These are phyloP conservation scores for Meteorus colon DNA, from an alignment of 2,888 invertebrate genomes.

Conservation along the genomic window DNA sequence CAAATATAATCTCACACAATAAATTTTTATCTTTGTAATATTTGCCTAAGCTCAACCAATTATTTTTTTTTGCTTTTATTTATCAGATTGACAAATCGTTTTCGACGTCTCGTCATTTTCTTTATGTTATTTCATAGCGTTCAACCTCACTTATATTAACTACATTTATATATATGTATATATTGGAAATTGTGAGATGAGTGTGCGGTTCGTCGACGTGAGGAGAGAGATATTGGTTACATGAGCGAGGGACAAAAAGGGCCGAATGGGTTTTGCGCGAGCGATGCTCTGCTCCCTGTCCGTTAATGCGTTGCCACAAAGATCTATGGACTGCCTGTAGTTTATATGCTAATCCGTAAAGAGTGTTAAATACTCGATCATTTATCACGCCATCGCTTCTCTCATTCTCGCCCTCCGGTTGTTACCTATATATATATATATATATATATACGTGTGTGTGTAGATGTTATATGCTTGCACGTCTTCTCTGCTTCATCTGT, in stretches of 20 bases:
- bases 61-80: neutral
- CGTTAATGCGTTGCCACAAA: slow-evolving; percentile 72
- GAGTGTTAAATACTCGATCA: slow-evolving; percentile 74
- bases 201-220: neutral
- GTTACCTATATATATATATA: neutral
- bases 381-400: slow-evolving; percentile 71
- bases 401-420: slow-evolving; percentile 57
- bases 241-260: slow-evolving; percentile 12
- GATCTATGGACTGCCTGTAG: slow-evolving; percentile 73
- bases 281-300: slow-evolving; percentile 64
- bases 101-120: neutral
- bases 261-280: slow-evolving; percentile 34
- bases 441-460: neutral
- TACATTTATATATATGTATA: neutral
- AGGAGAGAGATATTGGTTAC: slow-evolving; percentile 6
- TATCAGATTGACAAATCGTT: neutral
- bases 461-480: neutral
- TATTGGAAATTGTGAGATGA: neutral
- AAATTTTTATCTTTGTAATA: neutral
- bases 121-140: neutral
- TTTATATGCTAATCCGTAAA: slow-evolving; percentile 74
- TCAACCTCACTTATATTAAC: neutral
- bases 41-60: neutral
- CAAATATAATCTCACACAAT: neutral
- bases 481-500: neutral